Percentiles rank a stretch among this genome's conserved stretches.
These are phyloP conservation scores for Machimus atricapillus DNA, from an alignment of 2,888 invertebrate species.

Conservation along the genomic window DNA sequence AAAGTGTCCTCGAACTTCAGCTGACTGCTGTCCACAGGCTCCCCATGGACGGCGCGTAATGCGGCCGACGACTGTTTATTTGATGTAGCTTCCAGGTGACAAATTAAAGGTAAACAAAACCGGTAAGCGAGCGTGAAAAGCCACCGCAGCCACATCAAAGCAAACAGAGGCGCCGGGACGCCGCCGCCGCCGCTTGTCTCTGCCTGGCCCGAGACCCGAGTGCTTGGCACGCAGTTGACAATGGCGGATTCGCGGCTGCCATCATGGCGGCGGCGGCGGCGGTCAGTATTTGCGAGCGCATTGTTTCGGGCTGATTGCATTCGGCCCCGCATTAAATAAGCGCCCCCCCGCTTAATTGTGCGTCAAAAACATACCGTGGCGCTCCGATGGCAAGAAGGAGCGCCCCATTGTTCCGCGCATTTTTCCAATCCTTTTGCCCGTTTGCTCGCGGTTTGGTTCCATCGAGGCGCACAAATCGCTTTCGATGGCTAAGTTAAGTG, in stretches of 20 bases:
- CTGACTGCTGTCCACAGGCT: background rate
- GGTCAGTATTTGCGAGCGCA: background rate
- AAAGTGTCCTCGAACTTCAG: background rate
- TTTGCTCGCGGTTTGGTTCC: background rate
- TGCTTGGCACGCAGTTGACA: background rate
- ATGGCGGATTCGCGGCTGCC: background rate
- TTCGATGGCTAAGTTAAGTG: background rate
- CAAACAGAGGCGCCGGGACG: slow-evolving; percentile 16
- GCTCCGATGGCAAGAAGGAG: background rate
- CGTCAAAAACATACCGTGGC: background rate
- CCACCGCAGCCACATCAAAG: slow-evolving; percentile 31
- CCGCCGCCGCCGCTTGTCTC: background rate
- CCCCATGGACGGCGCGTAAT: background rate
- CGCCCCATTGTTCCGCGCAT: background rate
- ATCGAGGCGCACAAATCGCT: background rate
- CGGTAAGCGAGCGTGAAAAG: slow-evolving; percentile 26
- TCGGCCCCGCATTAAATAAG: background rate
- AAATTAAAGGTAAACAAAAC: slow-evolving; percentile 30
- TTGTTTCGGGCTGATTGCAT: slow-evolving; percentile 9
- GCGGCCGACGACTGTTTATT: background rate
- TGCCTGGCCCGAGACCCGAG: background rate
- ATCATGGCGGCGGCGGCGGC: background rate
- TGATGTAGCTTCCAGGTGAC: slow-evolving; percentile 29
- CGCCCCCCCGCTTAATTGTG: background rate
- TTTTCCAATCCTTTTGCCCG: background rate